Conservation (phyloP, 1,140 invertebrate species). For the Schlechtendalia chinensis region DNA sequence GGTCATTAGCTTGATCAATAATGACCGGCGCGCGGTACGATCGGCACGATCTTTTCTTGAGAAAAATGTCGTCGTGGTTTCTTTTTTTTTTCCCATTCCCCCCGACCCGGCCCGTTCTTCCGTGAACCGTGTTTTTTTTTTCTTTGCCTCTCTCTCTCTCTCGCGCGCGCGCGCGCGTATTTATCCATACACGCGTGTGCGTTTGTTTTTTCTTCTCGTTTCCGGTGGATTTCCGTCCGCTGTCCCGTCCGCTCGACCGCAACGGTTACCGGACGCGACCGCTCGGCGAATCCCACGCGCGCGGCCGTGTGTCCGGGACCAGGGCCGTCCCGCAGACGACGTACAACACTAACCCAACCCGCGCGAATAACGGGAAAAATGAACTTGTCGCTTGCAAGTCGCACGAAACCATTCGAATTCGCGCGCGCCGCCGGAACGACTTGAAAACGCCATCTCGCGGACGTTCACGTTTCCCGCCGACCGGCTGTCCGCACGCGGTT, state of each 20-base stretch:
- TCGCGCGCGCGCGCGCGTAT: no score
- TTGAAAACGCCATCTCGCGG: no score
- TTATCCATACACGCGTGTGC: no score
- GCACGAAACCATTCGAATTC: background rate
- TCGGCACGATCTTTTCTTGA: constrained; percentile 33
- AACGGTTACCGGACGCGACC: background rate
- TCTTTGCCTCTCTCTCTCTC: background rate
- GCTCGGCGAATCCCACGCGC: no score
- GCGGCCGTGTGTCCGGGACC: no score
- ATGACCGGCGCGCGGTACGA: no score
- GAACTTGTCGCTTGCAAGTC: no score
- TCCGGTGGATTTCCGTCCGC: constrained; percentile 31
- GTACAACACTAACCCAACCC: no score
- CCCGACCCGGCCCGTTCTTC: background rate
- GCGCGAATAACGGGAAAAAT: background rate
- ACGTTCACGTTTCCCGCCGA: no score
- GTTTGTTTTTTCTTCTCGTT: constrained; percentile 8
- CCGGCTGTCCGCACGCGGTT: no score
- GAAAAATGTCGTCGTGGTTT: constrained; percentile 44
- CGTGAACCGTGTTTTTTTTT: background rate
- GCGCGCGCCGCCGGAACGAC: no score
- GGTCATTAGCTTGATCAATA: constrained; percentile 44
- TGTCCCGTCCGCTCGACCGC: background rate
- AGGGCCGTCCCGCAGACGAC: no score
- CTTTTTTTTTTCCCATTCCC: constrained; percentile 36